These are phyloP conservation scores for Formicarius rufipectus DNA, from an alignment of 2,113 vertebrate genomes.

Conservation along the genomic window DNA sequence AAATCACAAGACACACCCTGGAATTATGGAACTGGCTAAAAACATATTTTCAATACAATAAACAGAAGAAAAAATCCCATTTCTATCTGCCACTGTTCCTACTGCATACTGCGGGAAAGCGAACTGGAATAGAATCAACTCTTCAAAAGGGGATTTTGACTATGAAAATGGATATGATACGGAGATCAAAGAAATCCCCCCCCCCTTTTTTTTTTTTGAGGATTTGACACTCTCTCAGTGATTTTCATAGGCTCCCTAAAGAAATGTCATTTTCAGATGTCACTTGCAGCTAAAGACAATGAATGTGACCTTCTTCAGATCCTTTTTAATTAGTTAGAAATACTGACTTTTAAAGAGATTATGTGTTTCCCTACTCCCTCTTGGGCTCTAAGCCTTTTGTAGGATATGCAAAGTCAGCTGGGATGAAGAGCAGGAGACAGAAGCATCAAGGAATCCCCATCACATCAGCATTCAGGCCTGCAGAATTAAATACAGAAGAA, in stretches of 20 bases:
- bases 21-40: neutral
- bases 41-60: neutral
- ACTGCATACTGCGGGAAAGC: neutral
- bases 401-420: neutral
- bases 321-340: neutral
- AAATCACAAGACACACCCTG: neutral
- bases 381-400: neutral
- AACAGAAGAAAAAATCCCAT: neutral
- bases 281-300: neutral
- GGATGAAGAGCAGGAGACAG: neutral
- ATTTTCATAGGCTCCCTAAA: neutral
- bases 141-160: neutral
- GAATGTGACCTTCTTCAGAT: neutral
- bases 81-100: neutral
- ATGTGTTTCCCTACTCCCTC: neutral
- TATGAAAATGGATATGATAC: neutral
- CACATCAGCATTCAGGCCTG: too few relatives aligned
- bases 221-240: neutral
- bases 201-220: neutral
- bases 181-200: neutral
- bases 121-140: neutral
- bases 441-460: neutral
- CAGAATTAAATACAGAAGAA: neutral
- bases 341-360: neutral
- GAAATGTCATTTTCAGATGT: neutral